These are phyloP conservation scores for Seira musarum DNA, from an alignment of 2,888 invertebrate species.

Conservation along the genomic window DNA sequence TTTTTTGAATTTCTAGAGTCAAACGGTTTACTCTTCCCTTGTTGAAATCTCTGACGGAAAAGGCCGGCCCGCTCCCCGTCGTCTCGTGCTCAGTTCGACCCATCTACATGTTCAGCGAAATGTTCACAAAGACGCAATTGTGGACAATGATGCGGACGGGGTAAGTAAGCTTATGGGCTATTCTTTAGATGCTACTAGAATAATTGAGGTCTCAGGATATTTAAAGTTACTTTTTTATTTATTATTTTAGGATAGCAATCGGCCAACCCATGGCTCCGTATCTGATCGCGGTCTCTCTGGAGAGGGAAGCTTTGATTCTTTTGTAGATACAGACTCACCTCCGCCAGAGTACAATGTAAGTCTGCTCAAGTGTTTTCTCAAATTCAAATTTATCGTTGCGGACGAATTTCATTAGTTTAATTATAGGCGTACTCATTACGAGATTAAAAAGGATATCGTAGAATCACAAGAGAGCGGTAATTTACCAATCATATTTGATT, in stretches of 20 bases:
- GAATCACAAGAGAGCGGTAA: no score
- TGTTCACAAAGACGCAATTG: conserved; percentile 52
- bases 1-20: conserved; percentile 25
- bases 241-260: no score
- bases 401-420: no score
- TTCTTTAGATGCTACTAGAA: no score
- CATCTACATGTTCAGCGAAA: conserved; percentile 65
- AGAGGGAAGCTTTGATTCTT: conserved; percentile 68
- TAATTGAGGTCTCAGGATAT: no score
- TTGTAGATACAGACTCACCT: conserved; percentile 66
- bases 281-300: conserved; percentile 67
- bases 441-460: no score
- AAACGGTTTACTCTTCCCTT: conserved; percentile 57
- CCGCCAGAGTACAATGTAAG: conserved; percentile 68
- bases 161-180: no score
- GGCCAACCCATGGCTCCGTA: conserved; percentile 69
- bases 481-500: no score
- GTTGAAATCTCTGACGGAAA: conserved; percentile 68
- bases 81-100: conserved; percentile 65
- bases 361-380: no score
- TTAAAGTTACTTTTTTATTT: no score
- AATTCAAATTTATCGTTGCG: no score
- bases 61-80: conserved; percentile 61
- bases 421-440: no score
- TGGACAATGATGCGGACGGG: conserved; percentile 65